Percentiles rank a stretch among this genome's conserved stretches.
Evolutionary conservation across 2,888 invertebrate species (phyloP).

Genomic region (Mythimna lalbum): DNA sequence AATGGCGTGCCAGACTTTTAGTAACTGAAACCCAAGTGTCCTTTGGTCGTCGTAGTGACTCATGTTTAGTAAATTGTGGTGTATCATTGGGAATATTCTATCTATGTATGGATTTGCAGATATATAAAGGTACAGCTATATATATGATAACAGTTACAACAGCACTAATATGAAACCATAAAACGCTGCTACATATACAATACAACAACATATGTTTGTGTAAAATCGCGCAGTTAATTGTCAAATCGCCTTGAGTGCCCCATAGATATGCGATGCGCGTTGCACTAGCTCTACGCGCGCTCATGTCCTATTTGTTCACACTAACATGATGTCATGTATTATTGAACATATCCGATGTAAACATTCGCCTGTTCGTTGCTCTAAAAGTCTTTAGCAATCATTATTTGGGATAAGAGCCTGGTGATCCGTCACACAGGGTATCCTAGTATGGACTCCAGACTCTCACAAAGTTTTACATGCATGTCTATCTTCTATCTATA

Average conservation of each 20-base stretch:
- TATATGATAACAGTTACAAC: slow-evolving; percentile 11
- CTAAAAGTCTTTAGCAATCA: slow-evolving; percentile 3
- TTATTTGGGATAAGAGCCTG: too few relatives aligned
- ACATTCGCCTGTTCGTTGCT: slow-evolving; percentile 29
- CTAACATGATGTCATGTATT: slow-evolving; percentile 73
- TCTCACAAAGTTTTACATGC: too few relatives aligned
- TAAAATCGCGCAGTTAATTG: slow-evolving; percentile 63
- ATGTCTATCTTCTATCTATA: too few relatives aligned
- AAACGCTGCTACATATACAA: slow-evolving; percentile 19
- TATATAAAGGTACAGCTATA: neutral
- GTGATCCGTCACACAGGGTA: too few relatives aligned
- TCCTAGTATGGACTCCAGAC: too few relatives aligned
- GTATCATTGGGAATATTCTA: too few relatives aligned
- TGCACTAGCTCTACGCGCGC: slow-evolving; percentile 60
- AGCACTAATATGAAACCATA: slow-evolving; percentile 6
- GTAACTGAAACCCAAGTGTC: too few relatives aligned
- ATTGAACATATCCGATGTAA: slow-evolving; percentile 41
- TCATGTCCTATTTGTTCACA: slow-evolving; percentile 72
- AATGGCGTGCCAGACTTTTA: too few relatives aligned
- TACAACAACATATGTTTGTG: slow-evolving; percentile 25
- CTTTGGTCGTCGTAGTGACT: too few relatives aligned
- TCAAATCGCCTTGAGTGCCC: slow-evolving; percentile 72
- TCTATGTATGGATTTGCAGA: too few relatives aligned
- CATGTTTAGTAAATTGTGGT: too few relatives aligned
- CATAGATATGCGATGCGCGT: slow-evolving; percentile 78